Percentiles rank a stretch among this genome's conserved stretches.
Evolutionary conservation across 2,888 invertebrate genomes (phyloP).

Genomic region (Psococerastis gibbosa): DNA sequence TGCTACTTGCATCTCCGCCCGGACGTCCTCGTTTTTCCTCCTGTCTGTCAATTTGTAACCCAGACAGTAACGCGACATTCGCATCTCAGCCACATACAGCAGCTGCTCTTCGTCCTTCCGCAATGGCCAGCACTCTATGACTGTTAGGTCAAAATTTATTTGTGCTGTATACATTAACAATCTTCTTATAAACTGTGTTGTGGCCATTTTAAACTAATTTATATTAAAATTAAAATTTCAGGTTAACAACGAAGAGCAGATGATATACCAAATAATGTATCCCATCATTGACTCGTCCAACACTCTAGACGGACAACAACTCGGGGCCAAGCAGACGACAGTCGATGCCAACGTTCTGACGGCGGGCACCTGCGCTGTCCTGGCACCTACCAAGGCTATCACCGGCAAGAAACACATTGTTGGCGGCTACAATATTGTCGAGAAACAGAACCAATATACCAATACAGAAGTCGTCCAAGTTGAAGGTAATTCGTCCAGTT

Average conservation of each 20-base stretch:
- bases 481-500: no score
- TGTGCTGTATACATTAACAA: no score
- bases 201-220: no score
- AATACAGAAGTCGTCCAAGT: conserved; percentile 2
- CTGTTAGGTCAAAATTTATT: no score
- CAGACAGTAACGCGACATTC: no score
- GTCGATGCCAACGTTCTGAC: conserved; percentile 5
- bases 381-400: conserved; percentile 2
- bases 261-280: conserved; percentile 10
- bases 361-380: conserved; percentile 4
- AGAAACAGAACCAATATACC: conserved; percentile 7
- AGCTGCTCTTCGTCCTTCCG: no score
- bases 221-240: neutral
- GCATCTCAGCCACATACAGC: no score
- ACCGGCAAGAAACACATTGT: conserved; percentile 3
- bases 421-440: neutral
- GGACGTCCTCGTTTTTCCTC: no score
- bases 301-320: conserved; percentile 5
- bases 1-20: no score
- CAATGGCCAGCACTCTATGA: no score
- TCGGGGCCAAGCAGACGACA: conserved; percentile 3
- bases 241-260: conserved; percentile 8
- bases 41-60: no score
- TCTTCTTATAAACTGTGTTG: no score
- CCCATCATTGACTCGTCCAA: conserved; percentile 5